phyloP scores from a whole-genome alignment of 2,113 vertebrate species.

The Rissa tridactyla region DNA sequence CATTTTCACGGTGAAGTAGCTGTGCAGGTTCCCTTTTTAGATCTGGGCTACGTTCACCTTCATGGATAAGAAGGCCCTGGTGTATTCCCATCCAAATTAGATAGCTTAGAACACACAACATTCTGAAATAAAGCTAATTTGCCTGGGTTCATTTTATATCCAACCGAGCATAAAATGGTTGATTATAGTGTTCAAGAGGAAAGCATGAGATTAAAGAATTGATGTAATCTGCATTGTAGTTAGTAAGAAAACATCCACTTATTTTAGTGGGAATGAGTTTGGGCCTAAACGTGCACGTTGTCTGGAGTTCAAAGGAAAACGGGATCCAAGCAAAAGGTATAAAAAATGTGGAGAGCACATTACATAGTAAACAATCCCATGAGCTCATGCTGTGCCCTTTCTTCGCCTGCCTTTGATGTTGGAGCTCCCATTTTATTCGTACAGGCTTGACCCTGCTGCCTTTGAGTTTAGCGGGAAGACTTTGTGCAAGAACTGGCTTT shows the following conservation, averaged over 20 bases:
- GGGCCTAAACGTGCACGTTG: background rate
- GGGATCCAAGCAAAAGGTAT: background rate
- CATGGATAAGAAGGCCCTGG: background rate
- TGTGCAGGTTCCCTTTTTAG: background rate
- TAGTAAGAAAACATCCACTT: constrained; percentile 1
- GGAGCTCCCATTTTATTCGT: background rate
- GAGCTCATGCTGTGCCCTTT: constrained; percentile 15
- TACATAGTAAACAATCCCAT: constrained; percentile 11
- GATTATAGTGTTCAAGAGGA: background rate
- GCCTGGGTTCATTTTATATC: background rate
- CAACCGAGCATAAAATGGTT: background rate
- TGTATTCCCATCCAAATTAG: background rate
- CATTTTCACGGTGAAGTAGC: background rate
- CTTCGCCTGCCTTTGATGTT: constrained; percentile 34
- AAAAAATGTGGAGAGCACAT: background rate
- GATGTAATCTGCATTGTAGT: background rate
- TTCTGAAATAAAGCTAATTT: background rate
- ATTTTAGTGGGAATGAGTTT: background rate
- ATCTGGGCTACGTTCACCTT: background rate
- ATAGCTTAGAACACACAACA: background rate
- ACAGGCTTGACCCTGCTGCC: background rate
- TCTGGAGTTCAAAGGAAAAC: constrained; percentile 28
- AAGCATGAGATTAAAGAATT: background rate
- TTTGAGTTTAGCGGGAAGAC: background rate
- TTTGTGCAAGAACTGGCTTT: background rate